These are phyloP conservation scores for Phyllostomus hastatus DNA, from an alignment of 2,113 vertebrate species.

Conservation along the genomic window DNA sequence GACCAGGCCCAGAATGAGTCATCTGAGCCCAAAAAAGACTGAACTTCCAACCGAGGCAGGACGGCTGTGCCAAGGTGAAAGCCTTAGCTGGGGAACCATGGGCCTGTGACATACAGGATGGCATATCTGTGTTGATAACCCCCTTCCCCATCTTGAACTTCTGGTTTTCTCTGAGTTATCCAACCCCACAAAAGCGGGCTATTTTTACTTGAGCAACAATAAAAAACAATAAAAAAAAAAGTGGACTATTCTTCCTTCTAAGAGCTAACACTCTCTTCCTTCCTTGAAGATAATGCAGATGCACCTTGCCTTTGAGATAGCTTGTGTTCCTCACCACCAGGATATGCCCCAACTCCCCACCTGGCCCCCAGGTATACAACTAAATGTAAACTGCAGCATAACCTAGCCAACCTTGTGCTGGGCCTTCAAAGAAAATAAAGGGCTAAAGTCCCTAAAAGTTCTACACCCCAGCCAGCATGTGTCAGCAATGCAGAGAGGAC, in stretches of 20 bases:
- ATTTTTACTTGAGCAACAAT: too few species aligned
- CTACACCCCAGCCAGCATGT: background rate
- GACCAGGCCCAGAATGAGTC: background rate
- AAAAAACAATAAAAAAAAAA: too few species aligned
- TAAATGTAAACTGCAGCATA: background rate
- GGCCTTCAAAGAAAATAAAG: background rate
- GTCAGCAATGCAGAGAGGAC: background rate
- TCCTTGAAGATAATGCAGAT: background rate
- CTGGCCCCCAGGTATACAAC: background rate
- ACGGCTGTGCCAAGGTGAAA: background rate
- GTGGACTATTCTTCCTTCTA: background rate
- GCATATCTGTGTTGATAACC: background rate
- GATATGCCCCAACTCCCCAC: background rate
- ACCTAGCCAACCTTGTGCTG: background rate
- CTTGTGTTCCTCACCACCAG: too few species aligned
- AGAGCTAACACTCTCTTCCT: background rate
- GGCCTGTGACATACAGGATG: background rate
- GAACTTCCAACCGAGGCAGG: background rate
- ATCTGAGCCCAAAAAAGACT: background rate
- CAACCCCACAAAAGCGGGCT: background rate
- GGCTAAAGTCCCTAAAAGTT: background rate
- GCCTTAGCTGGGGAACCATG: background rate
- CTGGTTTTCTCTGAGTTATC: background rate
- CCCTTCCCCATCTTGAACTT: background rate
- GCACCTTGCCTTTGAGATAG: background rate